Base-by-base conservation (phyloP, 2,888 invertebrate genomes). In the Diarsia mendica region DNA sequence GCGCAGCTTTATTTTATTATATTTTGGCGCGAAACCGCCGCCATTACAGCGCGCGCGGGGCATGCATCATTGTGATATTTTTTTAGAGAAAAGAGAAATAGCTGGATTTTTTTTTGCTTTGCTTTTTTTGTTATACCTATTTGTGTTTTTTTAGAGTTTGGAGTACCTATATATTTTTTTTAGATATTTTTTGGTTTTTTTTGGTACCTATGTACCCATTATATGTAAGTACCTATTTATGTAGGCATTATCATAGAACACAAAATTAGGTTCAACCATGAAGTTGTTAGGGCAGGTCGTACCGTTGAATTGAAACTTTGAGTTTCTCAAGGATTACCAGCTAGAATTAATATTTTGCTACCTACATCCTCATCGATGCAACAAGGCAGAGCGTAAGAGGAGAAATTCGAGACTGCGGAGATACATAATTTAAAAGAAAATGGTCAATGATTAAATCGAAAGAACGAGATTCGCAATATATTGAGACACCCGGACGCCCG, bases 1-100 rank as follows among this genome's bases (percentile, higher is more conserved):
- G 77, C 77, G 67, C 65, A 68, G 67, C 71, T 82, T 75, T 75
- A 78, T 85, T 83, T 81, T 76, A 86, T 76, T 74, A 80, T 78
- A 83, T 87, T 86, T 87, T 78, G 77, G 79, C 74, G 85, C 79
- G 79, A 79, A 82, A 77, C 77, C 75, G 65, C 65, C 66, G 75
- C 82, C 77, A 86, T 85, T 85, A 84, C 67, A 61, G 28, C 65
- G 58, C 74, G 80, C 82, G 58, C 60, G 49, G 78, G 11, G 81
- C 80, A 75, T 80, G 75, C 69, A 72, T 72, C 69, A 60, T 72
- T 64, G 67, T 60, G 63, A 60, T 70, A 66, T 64, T 68, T 85
- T 77, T 60, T 15, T 63, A 84, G 63, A 55, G n/a, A 74, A 74
- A 82, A 70, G 64, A 77, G 28, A 60, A 65, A 65, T 68, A 13